These are phyloP conservation scores for Mionectes macconnelli DNA, from an alignment of 2,113 vertebrate species.

Conservation along the genomic window DNA sequence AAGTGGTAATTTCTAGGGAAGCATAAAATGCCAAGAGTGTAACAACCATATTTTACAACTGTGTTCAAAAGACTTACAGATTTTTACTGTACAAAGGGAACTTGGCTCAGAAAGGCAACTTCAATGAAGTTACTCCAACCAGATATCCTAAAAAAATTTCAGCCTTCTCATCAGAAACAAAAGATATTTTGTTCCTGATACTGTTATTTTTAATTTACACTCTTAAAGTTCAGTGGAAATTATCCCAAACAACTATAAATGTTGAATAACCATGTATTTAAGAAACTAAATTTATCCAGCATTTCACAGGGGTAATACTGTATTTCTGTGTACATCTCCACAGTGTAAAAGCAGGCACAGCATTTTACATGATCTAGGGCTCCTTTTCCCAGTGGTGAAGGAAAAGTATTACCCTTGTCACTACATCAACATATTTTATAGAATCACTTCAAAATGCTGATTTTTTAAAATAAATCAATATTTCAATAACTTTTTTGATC, in stretches of 20 bases:
- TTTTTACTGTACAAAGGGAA: slow-evolving; percentile 53
- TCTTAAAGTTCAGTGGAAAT: neutral
- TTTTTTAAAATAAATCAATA: neutral
- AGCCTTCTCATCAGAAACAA: neutral
- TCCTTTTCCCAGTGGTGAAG: neutral
- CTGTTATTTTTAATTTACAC: neutral
- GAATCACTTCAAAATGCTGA: neutral
- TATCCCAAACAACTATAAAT: neutral
- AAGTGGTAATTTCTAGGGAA: slow-evolving; percentile 71
- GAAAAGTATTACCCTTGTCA: neutral
- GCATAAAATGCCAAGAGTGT: slow-evolving; percentile 72
- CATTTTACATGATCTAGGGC: neutral
- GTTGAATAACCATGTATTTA: neutral
- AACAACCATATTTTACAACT: slow-evolving; percentile 73
- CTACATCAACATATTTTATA: neutral
- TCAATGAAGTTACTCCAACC: neutral
- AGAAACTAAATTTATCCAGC: neutral
- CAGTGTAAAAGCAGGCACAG: neutral
- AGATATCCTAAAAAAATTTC: neutral
- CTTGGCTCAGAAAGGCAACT: slow-evolving; percentile 7
- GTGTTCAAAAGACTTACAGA: slow-evolving; percentile 60
- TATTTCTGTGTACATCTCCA: neutral
- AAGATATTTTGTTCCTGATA: neutral
- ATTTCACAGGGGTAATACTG: neutral
- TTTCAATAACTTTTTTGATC: neutral